These are phyloP conservation scores for Priocnemis perturbator DNA, from an alignment of 2,888 invertebrate species.

Conservation along the genomic window DNA sequence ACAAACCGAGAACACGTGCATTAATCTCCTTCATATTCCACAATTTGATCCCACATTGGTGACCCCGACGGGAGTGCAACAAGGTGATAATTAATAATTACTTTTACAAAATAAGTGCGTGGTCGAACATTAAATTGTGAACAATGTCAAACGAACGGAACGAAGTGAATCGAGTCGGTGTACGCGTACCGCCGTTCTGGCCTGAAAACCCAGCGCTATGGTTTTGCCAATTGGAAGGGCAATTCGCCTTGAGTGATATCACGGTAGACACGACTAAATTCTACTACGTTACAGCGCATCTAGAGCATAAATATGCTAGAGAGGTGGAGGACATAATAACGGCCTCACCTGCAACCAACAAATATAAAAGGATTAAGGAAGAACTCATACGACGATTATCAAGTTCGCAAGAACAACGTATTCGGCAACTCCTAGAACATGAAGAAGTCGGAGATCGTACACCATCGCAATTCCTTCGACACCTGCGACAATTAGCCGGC, in stretches of 20 bases:
- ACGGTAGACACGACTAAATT: constrained; percentile 53
- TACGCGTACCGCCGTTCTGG: too few species aligned
- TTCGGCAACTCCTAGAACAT: neutral
- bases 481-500: neutral
- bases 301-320: too few species aligned
- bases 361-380: constrained; percentile 50
- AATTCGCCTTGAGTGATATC: constrained; percentile 18
- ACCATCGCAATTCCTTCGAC: neutral
- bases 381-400: constrained; percentile 56
- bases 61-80: too few species aligned
- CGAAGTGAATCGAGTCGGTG: too few species aligned
- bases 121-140: too few species aligned
- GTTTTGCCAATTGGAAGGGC: constrained; percentile 59
- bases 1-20: too few species aligned
- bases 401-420: constrained; percentile 30
- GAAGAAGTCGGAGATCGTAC: neutral
- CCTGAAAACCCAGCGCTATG: constrained; percentile 28
- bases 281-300: too few species aligned
- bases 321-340: constrained; percentile 49
- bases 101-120: too few species aligned
- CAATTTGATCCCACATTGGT: too few species aligned
- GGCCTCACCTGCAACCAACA: constrained; percentile 47
- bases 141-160: too few species aligned
- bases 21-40: too few species aligned
- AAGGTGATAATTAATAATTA: too few species aligned